phyloP scores from a whole-genome alignment of 1,140 invertebrate genomes.

The Thereuonema tuberculata region DNA sequence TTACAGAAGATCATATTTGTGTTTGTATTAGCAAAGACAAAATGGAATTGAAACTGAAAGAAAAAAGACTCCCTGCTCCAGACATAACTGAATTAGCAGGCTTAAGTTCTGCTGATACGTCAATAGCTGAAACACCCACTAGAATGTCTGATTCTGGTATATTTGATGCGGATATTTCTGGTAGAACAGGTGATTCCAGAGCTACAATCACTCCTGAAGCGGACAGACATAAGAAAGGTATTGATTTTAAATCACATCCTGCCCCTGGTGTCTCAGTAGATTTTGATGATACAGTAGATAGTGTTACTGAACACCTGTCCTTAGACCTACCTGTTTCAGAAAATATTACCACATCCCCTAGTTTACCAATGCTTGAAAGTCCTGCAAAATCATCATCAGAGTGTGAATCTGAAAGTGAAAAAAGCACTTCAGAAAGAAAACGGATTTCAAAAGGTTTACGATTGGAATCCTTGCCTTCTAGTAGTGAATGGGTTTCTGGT shows the following conservation, averaged over 20 bases:
- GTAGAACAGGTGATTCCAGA: background rate
- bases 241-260: background rate
- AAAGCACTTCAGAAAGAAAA: background rate
- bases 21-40: background rate
- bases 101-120: background rate
- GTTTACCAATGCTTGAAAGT: background rate
- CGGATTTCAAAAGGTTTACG: background rate
- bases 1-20: background rate
- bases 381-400: background rate
- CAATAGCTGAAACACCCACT: conserved; percentile 1
- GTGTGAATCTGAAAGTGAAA: background rate
- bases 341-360: background rate
- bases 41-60: background rate
- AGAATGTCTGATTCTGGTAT: conserved; percentile 5
- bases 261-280: background rate
- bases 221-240: background rate
- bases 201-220: background rate
- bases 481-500: conserved; percentile 3
- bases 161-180: background rate
- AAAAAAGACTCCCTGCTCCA: background rate
- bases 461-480: conserved; percentile 1
- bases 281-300: background rate
- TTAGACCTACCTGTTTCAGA: background rate
- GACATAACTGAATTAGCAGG: background rate
- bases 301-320: background rate